Percentiles rank a stretch among this genome's conserved stretches.
Conservation (phyloP, 2,797 vertebrate genomes). For the Gila robusta region DNA sequence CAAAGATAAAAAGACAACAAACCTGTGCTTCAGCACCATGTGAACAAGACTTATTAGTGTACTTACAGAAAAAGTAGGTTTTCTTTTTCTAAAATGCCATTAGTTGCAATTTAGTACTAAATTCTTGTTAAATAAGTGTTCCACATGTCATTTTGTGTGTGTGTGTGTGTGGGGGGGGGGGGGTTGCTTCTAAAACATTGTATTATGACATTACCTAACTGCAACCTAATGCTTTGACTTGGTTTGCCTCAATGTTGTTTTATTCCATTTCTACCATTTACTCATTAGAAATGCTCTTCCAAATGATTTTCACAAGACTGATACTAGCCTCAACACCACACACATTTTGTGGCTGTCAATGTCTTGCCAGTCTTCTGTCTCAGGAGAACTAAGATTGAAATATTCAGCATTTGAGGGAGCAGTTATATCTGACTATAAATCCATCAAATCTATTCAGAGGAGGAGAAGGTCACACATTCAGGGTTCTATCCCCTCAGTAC, state of each 20-base stretch:
- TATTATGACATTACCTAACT: neutral
- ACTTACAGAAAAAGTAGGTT: neutral
- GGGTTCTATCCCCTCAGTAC: constrained; percentile 34
- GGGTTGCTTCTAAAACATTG: neutral
- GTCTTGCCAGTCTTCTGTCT: constrained; percentile 2
- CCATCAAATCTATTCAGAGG: constrained; percentile 47
- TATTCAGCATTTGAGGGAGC: constrained; percentile 47
- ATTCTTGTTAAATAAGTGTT: neutral
- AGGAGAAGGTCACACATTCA: constrained; percentile 53
- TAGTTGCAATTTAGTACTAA: neutral
- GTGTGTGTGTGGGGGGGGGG: too few relatives aligned
- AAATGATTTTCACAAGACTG: neutral
- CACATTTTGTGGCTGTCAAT: neutral
- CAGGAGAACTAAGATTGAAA: constrained; percentile 43
- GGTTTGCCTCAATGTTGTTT: neutral
- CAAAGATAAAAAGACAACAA: neutral
- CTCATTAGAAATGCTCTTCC: constrained; percentile 7
- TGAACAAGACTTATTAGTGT: neutral
- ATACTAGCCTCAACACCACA: neutral
- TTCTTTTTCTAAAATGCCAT: neutral
- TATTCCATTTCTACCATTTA: neutral
- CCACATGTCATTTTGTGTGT: neutral
- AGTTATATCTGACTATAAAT: constrained; percentile 48
- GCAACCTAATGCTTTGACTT: neutral
- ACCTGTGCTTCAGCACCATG: neutral